phyloP scores from a whole-genome alignment of 2,113 vertebrate genomes.

The Nothoprocta perdicaria region DNA sequence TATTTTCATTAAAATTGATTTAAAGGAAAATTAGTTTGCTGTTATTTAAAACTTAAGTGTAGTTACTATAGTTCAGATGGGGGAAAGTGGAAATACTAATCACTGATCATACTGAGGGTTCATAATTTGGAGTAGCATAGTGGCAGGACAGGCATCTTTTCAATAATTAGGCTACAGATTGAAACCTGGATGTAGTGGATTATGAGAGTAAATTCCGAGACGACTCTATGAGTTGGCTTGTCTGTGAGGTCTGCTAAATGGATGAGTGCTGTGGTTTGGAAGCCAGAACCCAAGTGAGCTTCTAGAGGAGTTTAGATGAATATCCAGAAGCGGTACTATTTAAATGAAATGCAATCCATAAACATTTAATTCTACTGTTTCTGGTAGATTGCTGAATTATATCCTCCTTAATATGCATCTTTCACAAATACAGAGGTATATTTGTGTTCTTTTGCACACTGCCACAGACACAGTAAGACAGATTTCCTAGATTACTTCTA shows the following conservation, averaged over 20 bases:
- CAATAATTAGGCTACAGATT: slow-evolving; percentile 20
- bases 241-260: slow-evolving; percentile 15
- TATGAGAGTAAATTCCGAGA: slow-evolving; percentile 9
- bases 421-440: not conserved
- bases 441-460: not conserved
- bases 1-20: not conserved
- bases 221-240: not conserved
- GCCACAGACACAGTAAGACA: not conserved
- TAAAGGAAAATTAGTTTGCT: not conserved
- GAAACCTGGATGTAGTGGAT: slow-evolving; percentile 23
- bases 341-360: not conserved
- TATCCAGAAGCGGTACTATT: not conserved
- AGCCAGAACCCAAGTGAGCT: not conserved
- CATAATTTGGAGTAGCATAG: not conserved
- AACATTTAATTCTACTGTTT: not conserved
- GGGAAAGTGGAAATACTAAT: not conserved
- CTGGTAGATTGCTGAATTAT: not conserved
- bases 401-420: not conserved
- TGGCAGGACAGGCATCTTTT: not conserved
- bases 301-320: not conserved
- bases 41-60: not conserved
- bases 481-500: not conserved
- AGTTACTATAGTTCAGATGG: not conserved
- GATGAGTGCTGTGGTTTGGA: not conserved
- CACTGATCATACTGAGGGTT: not conserved